Conservation (phyloP, 2,797 vertebrate genomes). For the Vultur gryphus region DNA sequence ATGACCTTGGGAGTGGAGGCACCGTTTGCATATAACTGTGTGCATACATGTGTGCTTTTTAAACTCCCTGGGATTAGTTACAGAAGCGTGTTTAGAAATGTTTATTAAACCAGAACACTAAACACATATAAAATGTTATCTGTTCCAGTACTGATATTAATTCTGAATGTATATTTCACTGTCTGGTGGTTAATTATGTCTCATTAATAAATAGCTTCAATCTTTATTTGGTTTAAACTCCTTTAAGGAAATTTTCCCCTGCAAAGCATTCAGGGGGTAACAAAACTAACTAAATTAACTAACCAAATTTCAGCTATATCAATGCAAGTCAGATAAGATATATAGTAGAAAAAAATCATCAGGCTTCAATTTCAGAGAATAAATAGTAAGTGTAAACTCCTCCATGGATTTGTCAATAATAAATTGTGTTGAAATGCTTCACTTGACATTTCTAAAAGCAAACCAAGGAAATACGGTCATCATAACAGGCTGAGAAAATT, state of each 20-base stretch:
- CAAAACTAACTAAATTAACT: not conserved
- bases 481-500: not conserved
- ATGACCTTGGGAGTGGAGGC: not conserved
- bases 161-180: not conserved
- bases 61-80: not conserved
- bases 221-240: not conserved
- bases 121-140: not conserved
- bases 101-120: not conserved
- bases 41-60: accelerated
- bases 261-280: not conserved
- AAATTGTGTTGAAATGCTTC: not conserved
- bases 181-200: not conserved
- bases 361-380: not conserved
- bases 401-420: not conserved
- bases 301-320: not conserved
- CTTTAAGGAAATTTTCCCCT: not conserved
- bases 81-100: not conserved
- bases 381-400: not conserved
- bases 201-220: not conserved
- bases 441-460: not conserved
- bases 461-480: not conserved
- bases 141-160: not conserved
- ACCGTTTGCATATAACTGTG: not conserved
- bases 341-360: not conserved
- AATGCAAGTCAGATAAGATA: not conserved